Evolutionary conservation across 2,797 vertebrate genomes (phyloP).

Genomic region (Percopsis omiscomaycus): DNA sequence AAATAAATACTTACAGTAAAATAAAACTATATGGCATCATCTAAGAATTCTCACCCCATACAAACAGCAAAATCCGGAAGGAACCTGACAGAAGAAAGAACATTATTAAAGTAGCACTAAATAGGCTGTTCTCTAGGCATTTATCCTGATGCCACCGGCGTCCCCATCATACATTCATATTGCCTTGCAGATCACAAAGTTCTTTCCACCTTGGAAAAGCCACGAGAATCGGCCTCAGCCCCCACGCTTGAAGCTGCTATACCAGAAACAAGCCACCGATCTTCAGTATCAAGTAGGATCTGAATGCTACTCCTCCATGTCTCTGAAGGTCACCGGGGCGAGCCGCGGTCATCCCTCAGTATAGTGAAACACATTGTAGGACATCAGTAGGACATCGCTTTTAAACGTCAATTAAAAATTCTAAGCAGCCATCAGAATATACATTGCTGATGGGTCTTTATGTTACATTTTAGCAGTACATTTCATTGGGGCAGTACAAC

Average conservation of each 20-base stretch:
- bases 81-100: conserved; percentile 1
- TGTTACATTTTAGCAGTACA: background rate
- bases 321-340: no score
- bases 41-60: conserved; percentile 1
- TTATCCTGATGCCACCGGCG: conserved; percentile 34
- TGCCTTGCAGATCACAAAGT: conserved; percentile 87
- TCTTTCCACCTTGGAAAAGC: conserved; percentile 93
- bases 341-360: no score
- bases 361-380: background rate
- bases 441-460: background rate
- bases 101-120: conserved; percentile 16
- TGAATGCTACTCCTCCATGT: conserved; percentile 40
- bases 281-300: conserved; percentile 93
- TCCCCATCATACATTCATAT: conserved; percentile 57
- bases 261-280: conserved; percentile 93
- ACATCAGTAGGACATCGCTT: background rate
- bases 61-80: conserved; percentile 9
- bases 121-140: conserved; percentile 1
- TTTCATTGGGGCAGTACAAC: background rate
- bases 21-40: no score
- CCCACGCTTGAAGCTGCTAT: conserved; percentile 90
- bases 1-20: no score
- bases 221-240: conserved; percentile 93
- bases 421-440: background rate
- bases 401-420: background rate